Conservation (phyloP, 2,888 invertebrate species). For the Limnephilus auricula region DNA sequence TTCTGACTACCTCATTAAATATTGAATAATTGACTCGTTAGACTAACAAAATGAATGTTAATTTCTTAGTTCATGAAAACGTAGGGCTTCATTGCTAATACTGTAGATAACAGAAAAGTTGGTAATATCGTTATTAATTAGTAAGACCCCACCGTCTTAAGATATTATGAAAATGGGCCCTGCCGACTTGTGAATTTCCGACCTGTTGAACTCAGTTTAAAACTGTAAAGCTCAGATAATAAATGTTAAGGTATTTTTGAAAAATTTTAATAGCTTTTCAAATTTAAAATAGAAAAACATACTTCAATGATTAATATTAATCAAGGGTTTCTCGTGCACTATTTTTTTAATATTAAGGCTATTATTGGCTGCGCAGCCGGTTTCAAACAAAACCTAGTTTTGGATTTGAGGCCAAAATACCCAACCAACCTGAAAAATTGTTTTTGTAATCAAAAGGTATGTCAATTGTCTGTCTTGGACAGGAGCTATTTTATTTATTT, state of each 20-base stretch:
- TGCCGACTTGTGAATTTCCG: background rate
- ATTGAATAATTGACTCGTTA: background rate
- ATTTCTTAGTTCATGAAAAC: background rate
- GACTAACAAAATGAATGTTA: background rate
- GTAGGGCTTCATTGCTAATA: background rate
- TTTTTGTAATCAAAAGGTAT: too few relatives aligned
- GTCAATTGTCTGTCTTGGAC: too few relatives aligned
- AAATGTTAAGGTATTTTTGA: background rate
- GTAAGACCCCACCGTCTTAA: background rate
- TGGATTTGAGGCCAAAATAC: too few relatives aligned
- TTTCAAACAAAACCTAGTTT: too few relatives aligned
- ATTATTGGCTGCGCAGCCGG: too few relatives aligned
- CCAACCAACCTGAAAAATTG: too few relatives aligned
- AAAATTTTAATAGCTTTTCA: background rate
- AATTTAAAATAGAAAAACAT: too few relatives aligned
- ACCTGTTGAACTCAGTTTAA: background rate
- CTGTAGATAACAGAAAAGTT: background rate
- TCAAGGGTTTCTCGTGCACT: too few relatives aligned
- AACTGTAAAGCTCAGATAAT: background rate
- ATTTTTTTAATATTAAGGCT: too few relatives aligned
- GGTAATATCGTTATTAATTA: background rate
- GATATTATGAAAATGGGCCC: background rate
- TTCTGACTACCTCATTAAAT: background rate
- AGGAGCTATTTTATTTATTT: too few relatives aligned
- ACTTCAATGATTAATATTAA: too few relatives aligned